Conservation (phyloP, 2,888 invertebrate genomes). For the Apodemia zela region DNA sequence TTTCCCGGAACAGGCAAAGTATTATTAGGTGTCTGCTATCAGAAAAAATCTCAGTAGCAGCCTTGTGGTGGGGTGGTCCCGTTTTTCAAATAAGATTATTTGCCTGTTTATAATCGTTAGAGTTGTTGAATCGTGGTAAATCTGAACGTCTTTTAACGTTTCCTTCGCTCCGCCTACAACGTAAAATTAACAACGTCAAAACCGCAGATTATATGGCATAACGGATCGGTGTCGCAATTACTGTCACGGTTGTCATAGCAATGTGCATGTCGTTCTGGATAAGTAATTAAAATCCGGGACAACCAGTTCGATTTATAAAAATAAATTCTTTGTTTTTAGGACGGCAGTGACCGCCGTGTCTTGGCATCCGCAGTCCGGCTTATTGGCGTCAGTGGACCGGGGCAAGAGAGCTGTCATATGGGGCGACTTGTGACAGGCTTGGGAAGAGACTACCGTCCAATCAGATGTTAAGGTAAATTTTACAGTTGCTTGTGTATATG, state of each 20-base stretch:
- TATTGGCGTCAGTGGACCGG: slow-evolving; percentile 90
- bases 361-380: slow-evolving; percentile 92
- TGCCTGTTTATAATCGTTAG: too few relatives aligned
- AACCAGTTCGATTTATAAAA: background rate
- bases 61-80: too few relatives aligned
- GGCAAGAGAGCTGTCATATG: slow-evolving; percentile 90
- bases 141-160: background rate
- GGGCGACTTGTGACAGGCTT: slow-evolving; percentile 83
- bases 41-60: too few relatives aligned
- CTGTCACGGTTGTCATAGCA: background rate
- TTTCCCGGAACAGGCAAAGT: too few relatives aligned
- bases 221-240: background rate
- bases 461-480: slow-evolving; percentile 36
- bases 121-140: too few relatives aligned
- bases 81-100: too few relatives aligned
- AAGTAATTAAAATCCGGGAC: background rate
- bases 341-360: slow-evolving; percentile 92
- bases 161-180: background rate
- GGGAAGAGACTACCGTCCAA: slow-evolving; percentile 45
- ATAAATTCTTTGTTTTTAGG: slow-evolving; percentile 64
- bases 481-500: background rate
- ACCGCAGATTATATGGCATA: background rate
- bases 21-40: too few relatives aligned
- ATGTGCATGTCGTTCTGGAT: slow-evolving; percentile 1
- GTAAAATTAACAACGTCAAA: too few relatives aligned